Percentiles rank a stretch among this genome's conserved stretches.
Evolutionary conservation across 1,140 invertebrate genomes (phyloP).

Genomic region (Scylla paramamosain): DNA sequence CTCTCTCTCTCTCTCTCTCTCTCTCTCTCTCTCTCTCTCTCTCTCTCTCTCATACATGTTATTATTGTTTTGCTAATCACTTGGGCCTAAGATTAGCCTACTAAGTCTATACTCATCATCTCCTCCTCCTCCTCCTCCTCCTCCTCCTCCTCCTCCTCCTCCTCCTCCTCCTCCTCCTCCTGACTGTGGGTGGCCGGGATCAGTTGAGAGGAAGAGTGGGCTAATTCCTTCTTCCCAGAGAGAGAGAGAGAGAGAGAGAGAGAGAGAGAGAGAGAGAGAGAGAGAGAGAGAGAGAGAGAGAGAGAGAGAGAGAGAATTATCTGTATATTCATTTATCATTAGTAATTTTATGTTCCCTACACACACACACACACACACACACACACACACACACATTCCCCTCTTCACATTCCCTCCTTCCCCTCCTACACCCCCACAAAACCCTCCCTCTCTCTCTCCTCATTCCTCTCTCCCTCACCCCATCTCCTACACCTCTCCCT

Average conservation of each 20-base stretch:
- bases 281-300: too few species aligned
- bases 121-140: too few species aligned
- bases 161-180: not conserved
- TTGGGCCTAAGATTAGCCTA: not conserved
- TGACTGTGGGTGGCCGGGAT: not conserved
- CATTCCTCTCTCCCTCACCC: too few species aligned
- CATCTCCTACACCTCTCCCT: not conserved
- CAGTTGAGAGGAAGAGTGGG: not conserved
- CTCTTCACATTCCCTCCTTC: not conserved
- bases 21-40: too few species aligned
- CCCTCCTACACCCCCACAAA: not conserved
- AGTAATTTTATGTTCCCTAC: not conserved
- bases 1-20: too few species aligned
- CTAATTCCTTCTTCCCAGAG: not conserved
- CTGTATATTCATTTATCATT: too few species aligned
- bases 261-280: conserved; percentile 18
- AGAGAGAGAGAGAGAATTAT: too few species aligned
- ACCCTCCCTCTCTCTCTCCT: too few species aligned
- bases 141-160: not conserved
- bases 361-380: conserved; percentile 9
- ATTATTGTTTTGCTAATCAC: not conserved
- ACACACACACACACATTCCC: conserved; percentile 10
- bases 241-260: conserved; percentile 19
- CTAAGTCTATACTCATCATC: not conserved
- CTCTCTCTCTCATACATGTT: not conserved